Percentiles rank a stretch among this genome's conserved stretches.
These are phyloP conservation scores for Dascyllus trimaculatus DNA, from an alignment of 2,113 vertebrate genomes.

Conservation along the genomic window DNA sequence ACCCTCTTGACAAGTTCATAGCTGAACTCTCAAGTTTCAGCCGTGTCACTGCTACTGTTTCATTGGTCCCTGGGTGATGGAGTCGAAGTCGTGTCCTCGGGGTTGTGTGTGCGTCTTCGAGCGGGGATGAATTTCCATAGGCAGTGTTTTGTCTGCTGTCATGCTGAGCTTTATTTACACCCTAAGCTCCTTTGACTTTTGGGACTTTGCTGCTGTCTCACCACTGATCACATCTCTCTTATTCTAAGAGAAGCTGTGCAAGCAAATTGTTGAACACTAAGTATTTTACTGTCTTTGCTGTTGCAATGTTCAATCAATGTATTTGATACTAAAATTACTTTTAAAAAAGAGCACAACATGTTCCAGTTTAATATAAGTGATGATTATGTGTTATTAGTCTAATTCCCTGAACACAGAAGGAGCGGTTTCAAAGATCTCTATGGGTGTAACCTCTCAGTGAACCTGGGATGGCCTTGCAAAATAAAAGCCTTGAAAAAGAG, in stretches of 20 bases:
- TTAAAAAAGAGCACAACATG: not conserved
- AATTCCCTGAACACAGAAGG: no score
- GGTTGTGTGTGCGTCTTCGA: conserved; percentile 60
- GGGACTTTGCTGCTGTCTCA: conserved; percentile 46
- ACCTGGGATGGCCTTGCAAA: no score
- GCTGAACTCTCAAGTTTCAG: conserved; percentile 58
- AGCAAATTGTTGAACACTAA: conserved; percentile 5
- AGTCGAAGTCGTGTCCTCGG: conserved; percentile 58
- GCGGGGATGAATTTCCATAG: conserved; percentile 49
- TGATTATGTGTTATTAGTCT: no score
- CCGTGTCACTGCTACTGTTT: conserved; percentile 48
- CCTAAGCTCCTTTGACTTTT: conserved; percentile 54
- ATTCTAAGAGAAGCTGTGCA: not conserved
- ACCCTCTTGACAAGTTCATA: conserved; percentile 56
- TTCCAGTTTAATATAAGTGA: no score
- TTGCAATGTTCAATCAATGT: not conserved
- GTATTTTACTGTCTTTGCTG: not conserved
- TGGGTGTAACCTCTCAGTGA: no score
- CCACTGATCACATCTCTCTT: conserved; percentile 31
- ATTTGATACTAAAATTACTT: not conserved
- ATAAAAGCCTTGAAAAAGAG: no score
- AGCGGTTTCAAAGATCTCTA: no score
- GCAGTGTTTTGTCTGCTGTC: conserved; percentile 65
- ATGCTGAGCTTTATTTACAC: conserved; percentile 62
- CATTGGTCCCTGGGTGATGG: conserved; percentile 54